Evolutionary conservation across 2,888 invertebrate genomes (phyloP), one percentile per base, ranked within the genome.

Genomic region (Drosophila atripex): DNA sequence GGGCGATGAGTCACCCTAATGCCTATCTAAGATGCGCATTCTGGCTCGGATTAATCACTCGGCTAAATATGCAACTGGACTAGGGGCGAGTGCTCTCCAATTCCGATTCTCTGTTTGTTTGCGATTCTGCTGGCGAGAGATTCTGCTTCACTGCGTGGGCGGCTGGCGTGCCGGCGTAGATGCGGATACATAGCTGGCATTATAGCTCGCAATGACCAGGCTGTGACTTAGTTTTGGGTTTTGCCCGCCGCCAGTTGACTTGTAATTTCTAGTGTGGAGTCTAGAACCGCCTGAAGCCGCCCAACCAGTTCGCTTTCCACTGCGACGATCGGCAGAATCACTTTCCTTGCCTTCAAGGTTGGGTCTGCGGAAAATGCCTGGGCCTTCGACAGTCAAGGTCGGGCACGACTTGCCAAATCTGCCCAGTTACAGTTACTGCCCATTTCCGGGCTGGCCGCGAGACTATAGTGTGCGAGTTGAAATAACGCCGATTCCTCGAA

Each of bases 341-440:
- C 73, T 84, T 80, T 80, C 85, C 61, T 77, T 69, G 55, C 35
- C 30, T 76, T 82, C 70, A 82, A 82, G 82, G 77, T 65, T 72
- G n/a, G 32, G 12, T 12, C 9, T 32, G 32, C 8, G 60, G 30
- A 56, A 61, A 71, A 50, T 32, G 18, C 18, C 18, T 18, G 18
- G 1, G 18, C 18, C 18, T 18, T 45, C 25, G 41, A 30, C 28
- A 14, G 18, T 52, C 80, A 77, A 76, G 78, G 75, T 75, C 66
- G 47, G 11, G 4, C 7, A 3, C 38, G 28, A 7, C 14, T 18
- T n/a, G 25, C 25, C 28, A 28, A 28, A 28, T 28, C 28, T 7
- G 28, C 30, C 30, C 11, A n/a, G n/a, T n/a, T n/a, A n/a, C n/a
- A n/a, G 30, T 9, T 12, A 3, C 9, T 46, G 12, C 32, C 32